These are phyloP conservation scores for Hemicentrotus pulcherrimus DNA, from an alignment of 35 echinoderm and acorn worm genomes.

Conservation along the genomic window DNA sequence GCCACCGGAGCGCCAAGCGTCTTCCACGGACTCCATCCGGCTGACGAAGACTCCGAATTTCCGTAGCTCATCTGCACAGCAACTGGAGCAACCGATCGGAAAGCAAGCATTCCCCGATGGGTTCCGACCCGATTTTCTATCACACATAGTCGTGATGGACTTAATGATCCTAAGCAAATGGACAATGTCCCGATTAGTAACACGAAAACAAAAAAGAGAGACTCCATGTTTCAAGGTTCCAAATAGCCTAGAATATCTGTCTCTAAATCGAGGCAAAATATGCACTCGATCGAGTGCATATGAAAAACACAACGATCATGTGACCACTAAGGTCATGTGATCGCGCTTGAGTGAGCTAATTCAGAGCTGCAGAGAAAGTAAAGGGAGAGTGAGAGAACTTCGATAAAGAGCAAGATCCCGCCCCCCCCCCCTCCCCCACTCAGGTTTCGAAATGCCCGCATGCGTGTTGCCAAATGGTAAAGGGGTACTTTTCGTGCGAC, in stretches of 20 bases:
- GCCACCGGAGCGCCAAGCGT: conserved; percentile 41
- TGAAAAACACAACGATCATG: too few relatives aligned
- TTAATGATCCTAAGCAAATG: not conserved
- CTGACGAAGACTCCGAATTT: not conserved
- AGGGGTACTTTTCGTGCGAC: too few relatives aligned
- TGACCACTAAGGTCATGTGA: too few relatives aligned
- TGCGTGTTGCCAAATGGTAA: too few relatives aligned
- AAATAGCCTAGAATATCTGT: not conserved
- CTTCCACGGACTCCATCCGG: conserved; percentile 11
- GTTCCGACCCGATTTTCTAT: not conserved
- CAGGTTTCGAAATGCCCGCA: too few relatives aligned
- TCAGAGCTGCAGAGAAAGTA: too few relatives aligned
- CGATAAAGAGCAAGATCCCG: too few relatives aligned
- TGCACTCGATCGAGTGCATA: too few relatives aligned
- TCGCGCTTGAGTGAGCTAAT: too few relatives aligned
- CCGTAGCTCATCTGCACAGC: conserved; percentile 18
- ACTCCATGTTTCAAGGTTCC: not conserved
- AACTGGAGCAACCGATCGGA: not conserved
- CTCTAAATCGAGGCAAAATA: too few relatives aligned
- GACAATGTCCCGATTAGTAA: not conserved
- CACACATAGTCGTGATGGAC: conserved; percentile 8
- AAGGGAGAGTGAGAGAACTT: too few relatives aligned
- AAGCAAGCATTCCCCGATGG: not conserved
- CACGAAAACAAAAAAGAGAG: not conserved
- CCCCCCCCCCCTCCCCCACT: too few relatives aligned